phyloP scores from a whole-genome alignment of 2,888 invertebrate genomes.

The Tricholauxania praeusta region DNA sequence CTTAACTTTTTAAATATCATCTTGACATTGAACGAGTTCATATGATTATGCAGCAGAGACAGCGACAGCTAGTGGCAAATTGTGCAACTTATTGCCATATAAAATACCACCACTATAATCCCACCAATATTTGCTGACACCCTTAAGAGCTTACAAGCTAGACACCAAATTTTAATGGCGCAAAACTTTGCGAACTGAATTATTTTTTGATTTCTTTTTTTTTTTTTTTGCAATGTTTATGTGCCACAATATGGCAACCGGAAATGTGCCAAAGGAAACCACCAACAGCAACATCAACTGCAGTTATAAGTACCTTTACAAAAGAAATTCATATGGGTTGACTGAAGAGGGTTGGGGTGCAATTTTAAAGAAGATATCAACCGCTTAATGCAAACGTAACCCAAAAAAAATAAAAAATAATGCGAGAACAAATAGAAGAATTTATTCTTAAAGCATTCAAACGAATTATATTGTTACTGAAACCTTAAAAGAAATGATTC shows the following conservation, averaged over 20 bases:
- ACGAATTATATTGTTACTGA: background rate
- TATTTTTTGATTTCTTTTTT: background rate
- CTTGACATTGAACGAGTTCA: slow-evolving; percentile 30
- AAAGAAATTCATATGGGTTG: background rate
- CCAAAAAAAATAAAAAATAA: background rate
- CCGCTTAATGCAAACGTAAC: slow-evolving; percentile 4
- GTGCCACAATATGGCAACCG: slow-evolving; percentile 26
- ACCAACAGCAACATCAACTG: slow-evolving; percentile 3
- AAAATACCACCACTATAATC: background rate
- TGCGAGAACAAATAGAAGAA: no score
- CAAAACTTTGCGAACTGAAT: background rate
- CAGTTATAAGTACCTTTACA: background rate
- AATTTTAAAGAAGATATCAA: slow-evolving; percentile 17
- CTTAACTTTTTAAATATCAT: slow-evolving; percentile 17
- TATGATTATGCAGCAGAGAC: background rate
- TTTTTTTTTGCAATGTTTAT: slow-evolving; percentile 4
- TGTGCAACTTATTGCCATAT: background rate
- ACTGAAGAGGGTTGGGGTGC: background rate
- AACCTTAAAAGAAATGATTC: background rate
- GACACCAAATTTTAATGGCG: background rate
- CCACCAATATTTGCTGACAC: background rate
- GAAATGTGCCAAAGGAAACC: slow-evolving; percentile 30
- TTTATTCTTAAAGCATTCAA: background rate
- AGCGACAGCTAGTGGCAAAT: slow-evolving; percentile 1
- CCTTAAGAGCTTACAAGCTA: background rate